Evolutionary conservation across 2,888 invertebrate species (phyloP).

Genomic region (Phania funesta): DNA sequence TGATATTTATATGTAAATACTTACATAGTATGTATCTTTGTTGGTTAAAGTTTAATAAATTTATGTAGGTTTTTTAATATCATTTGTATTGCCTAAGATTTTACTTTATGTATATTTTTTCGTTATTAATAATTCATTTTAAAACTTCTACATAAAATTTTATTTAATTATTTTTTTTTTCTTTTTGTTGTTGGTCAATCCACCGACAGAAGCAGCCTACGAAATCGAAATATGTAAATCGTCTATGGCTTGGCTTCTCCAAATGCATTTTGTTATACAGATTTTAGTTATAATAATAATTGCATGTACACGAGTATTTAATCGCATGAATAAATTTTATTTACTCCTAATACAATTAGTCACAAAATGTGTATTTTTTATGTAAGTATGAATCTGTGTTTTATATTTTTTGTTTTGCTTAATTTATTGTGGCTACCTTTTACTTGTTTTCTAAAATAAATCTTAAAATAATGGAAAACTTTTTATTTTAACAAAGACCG

Average conservation of each 20-base stretch:
- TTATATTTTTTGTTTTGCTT: conserved; percentile 23
- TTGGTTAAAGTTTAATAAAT: conserved; percentile 11
- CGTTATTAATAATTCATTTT: conserved; percentile 42
- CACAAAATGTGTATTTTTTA: neutral
- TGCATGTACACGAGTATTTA: neutral
- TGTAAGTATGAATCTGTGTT: neutral
- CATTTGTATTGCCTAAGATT: neutral
- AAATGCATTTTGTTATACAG: neutral
- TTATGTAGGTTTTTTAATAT: neutral
- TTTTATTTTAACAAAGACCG: too few relatives aligned
- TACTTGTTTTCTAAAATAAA: conserved; percentile 7
- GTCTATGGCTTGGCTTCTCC: neutral
- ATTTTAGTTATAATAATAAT: neutral
- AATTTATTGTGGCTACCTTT: conserved; percentile 42
- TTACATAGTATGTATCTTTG: conserved; percentile 3
- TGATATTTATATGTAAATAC: conserved; percentile 24
- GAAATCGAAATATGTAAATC: neutral
- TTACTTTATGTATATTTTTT: conserved; percentile 45
- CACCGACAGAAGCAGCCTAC: neutral
- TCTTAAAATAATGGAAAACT: conserved; percentile 3
- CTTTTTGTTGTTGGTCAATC: neutral
- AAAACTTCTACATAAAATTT: conserved; percentile 48
- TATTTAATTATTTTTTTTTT: neutral
- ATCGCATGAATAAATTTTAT: too few relatives aligned
- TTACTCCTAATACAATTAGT: too few relatives aligned